Conservation (phyloP, 1,140 invertebrate species). For the Helicoverpa zea region DNA sequence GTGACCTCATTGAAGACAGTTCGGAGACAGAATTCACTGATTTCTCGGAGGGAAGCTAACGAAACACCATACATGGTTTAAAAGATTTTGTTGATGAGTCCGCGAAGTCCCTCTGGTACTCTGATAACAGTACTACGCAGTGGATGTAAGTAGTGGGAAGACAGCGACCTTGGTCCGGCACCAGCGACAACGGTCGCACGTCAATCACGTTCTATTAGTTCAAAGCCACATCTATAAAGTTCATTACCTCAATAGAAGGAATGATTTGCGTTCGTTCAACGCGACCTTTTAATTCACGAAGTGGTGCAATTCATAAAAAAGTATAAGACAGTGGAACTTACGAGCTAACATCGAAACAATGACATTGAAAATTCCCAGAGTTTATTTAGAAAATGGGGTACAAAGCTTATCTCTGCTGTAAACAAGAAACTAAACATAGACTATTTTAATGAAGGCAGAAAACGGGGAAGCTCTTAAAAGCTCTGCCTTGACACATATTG, state of each 20-base stretch:
- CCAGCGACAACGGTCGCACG: conserved; percentile 70
- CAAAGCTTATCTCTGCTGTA: neutral
- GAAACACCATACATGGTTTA: neutral
- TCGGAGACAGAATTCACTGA: conserved; percentile 8
- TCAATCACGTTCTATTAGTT: conserved; percentile 80
- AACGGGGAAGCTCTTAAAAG: conserved; percentile 15
- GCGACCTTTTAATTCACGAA: conserved; percentile 39
- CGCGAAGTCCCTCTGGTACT: neutral
- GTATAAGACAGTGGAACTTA: conserved; percentile 5
- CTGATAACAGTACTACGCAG: conserved; percentile 37
- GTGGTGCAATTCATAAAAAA: conserved; percentile 29
- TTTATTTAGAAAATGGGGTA: conserved; percentile 28
- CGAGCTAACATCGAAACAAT: neutral
- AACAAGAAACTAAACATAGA: neutral
- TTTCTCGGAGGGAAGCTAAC: conserved; percentile 25
- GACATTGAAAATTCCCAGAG: conserved; percentile 5
- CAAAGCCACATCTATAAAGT: conserved; percentile 80
- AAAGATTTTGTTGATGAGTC: neutral
- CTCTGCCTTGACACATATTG: conserved; percentile 42
- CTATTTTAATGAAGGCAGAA: conserved; percentile 12
- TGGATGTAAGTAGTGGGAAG: conserved; percentile 60
- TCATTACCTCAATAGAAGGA: conserved; percentile 73
- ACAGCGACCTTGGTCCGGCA: conserved; percentile 67
- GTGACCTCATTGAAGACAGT: conserved; percentile 66
- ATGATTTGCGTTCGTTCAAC: conserved; percentile 61